A percentile compares a stretch with the other conserved stretches of the same genome.
phyloP scores from a whole-genome alignment of 1,140 invertebrate species.

The Danaus melanippus region DNA sequence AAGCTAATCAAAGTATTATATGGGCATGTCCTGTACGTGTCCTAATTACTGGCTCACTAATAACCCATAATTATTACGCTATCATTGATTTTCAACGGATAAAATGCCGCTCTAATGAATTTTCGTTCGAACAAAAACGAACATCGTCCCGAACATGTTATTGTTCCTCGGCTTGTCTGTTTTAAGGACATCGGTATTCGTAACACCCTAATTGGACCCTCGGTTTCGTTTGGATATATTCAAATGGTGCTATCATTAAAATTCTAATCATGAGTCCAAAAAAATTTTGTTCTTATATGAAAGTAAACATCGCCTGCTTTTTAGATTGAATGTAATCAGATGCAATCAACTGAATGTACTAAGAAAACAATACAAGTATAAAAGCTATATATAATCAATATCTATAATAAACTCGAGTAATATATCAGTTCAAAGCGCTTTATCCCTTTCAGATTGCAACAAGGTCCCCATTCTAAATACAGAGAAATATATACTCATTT shows the following conservation, averaged over 20 bases:
- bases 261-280: constrained; percentile 4
- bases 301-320: no score
- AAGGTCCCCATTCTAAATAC: constrained; percentile 22
- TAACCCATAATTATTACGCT: no score
- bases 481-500: constrained; percentile 2
- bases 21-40: no score
- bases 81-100: no score
- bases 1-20: no score
- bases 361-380: no score
- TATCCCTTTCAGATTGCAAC: constrained; percentile 19
- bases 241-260: constrained; percentile 14
- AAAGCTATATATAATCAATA: no score
- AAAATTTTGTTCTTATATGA: background rate
- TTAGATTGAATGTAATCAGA: no score
- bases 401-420: no score
- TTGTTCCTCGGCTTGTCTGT: constrained; percentile 35
- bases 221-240: constrained; percentile 17
- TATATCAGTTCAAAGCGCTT: constrained; percentile 7
- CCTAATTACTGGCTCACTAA: no score
- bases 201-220: constrained; percentile 45
- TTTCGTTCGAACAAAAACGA: constrained; percentile 5
- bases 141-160: no score
- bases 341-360: no score
- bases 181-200: constrained; percentile 40
- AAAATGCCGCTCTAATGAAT: constrained; percentile 11